Conservation (phyloP, 2,797 vertebrate genomes). For the Sternotherus odoratus region DNA sequence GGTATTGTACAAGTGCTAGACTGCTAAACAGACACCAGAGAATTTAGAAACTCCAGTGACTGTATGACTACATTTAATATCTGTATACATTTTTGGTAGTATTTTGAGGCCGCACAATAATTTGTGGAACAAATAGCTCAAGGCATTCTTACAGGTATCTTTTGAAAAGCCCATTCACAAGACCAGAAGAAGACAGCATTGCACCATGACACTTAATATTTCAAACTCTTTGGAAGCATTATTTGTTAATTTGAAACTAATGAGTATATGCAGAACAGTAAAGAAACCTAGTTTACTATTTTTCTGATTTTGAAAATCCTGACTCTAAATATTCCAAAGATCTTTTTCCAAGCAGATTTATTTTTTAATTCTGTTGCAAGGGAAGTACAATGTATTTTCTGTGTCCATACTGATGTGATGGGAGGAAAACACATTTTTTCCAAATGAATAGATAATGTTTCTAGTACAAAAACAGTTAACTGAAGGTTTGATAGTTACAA, state of each 20-base stretch:
- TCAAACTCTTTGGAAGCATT: slow-evolving; percentile 19
- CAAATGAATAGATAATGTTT: slow-evolving; percentile 60
- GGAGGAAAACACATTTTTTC: slow-evolving; percentile 57
- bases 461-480: slow-evolving; percentile 75
- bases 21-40: slow-evolving; percentile 15
- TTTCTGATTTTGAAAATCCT: slow-evolving; percentile 25
- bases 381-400: not conserved
- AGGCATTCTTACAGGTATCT: slow-evolving; percentile 13
- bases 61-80: slow-evolving; percentile 10
- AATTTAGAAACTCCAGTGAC: slow-evolving; percentile 31
- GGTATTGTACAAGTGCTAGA: not conserved
- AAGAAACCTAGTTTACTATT: slow-evolving; percentile 17
- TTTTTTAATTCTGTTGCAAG: not conserved
- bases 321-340: not conserved
- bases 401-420: not conserved
- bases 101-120: slow-evolving; percentile 4
- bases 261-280: not conserved
- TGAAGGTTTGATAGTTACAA: slow-evolving; percentile 76
- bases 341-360: not conserved
- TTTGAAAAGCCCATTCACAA: slow-evolving; percentile 22
- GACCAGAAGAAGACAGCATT: slow-evolving; percentile 23
- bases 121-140: slow-evolving; percentile 58
- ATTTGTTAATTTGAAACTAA: slow-evolving; percentile 53
- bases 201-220: slow-evolving; percentile 8
- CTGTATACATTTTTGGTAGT: slow-evolving; percentile 44